A percentile compares a stretch with the other conserved stretches of the same genome.
Evolutionary conservation across 2,113 vertebrate genomes (phyloP).

Genomic region (Paramisgurnus dabryanus): DNA sequence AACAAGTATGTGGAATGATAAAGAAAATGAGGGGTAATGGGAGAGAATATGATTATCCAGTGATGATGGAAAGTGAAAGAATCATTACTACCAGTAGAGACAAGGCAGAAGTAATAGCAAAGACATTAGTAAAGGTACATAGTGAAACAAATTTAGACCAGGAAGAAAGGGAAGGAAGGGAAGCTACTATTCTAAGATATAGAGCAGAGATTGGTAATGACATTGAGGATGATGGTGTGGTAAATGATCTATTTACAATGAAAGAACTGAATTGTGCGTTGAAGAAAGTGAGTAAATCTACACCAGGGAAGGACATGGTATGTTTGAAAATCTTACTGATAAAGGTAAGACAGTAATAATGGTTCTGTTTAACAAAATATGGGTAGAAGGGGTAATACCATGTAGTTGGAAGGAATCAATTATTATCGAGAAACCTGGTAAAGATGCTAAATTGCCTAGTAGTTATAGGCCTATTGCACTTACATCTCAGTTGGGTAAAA

Average conservation of each 20-base stretch:
- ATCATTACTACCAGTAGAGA: too few species aligned
- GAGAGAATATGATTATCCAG: not conserved
- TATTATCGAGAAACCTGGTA: constrained; percentile 13
- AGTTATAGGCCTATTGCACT: not conserved
- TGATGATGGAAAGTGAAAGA: not conserved
- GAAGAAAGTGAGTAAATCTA: not conserved
- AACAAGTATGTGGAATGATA: not conserved
- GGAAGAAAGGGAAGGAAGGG: not conserved
- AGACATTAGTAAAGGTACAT: not conserved
- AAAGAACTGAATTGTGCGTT: not conserved
- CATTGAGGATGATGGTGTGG: not conserved
- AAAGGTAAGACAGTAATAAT: not conserved
- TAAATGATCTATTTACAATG: too few species aligned
- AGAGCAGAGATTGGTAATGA: not conserved
- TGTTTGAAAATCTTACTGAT: not conserved
- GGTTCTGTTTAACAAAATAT: constrained; percentile 3
- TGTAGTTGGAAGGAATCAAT: constrained; percentile 1
- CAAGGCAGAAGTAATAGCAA: not conserved
- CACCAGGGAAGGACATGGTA: not conserved
- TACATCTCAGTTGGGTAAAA: too few species aligned
- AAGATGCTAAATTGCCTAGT: not conserved
- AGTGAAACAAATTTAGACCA: not conserved
- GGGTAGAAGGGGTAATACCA: constrained; percentile 20
- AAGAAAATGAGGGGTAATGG: not conserved
- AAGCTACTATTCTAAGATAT: not conserved